A percentile compares a stretch with the other conserved stretches of the same genome.
These are phyloP conservation scores for Drosophila barbarae DNA, from an alignment of 2,888 invertebrate species.

Conservation along the genomic window DNA sequence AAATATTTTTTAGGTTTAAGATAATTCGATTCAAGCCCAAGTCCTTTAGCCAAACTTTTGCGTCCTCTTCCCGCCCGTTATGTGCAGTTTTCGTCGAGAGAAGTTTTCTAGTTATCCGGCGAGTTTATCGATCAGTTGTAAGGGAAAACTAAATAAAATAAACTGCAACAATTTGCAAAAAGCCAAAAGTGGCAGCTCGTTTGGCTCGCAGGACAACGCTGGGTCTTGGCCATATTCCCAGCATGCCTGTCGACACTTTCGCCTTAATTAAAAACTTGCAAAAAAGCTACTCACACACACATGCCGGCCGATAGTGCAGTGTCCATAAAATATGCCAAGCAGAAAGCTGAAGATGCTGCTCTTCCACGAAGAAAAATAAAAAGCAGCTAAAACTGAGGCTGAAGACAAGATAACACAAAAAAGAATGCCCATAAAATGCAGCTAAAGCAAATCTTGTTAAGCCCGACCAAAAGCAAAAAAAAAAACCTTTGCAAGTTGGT, in stretches of 20 bases:
- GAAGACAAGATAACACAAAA: conserved; percentile 13
- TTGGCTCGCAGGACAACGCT: conserved; percentile 24
- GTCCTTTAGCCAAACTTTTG: conserved; percentile 12
- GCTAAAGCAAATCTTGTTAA: conserved; percentile 58
- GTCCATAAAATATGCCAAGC: conserved; percentile 63
- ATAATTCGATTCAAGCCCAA: conserved; percentile 47
- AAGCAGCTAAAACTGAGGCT: conserved; percentile 5
- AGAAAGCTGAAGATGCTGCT: conserved; percentile 29
- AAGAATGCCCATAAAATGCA: conserved; percentile 58
- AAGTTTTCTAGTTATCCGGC: conserved; percentile 61
- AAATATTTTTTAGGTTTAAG: conserved; percentile 17
- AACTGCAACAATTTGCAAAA: conserved; percentile 63
- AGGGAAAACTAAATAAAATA: conserved; percentile 40
- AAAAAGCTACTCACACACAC: conserved; percentile 41
- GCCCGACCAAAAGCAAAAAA: background rate
- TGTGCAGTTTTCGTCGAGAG: conserved; percentile 4
- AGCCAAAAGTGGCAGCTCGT: conserved; percentile 27
- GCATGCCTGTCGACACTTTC: conserved; percentile 68
- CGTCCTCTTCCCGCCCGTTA: conserved; percentile 1
- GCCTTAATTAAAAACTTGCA: conserved; percentile 72
- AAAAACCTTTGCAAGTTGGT: conserved; percentile 7
- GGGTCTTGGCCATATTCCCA: conserved; percentile 31
- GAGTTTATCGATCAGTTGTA: conserved; percentile 59
- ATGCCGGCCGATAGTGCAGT: conserved; percentile 26
- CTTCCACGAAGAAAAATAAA: conserved; percentile 8